Evolutionary conservation across 2,888 invertebrate species (phyloP).

Genomic region (Tupiocoris notatus): DNA sequence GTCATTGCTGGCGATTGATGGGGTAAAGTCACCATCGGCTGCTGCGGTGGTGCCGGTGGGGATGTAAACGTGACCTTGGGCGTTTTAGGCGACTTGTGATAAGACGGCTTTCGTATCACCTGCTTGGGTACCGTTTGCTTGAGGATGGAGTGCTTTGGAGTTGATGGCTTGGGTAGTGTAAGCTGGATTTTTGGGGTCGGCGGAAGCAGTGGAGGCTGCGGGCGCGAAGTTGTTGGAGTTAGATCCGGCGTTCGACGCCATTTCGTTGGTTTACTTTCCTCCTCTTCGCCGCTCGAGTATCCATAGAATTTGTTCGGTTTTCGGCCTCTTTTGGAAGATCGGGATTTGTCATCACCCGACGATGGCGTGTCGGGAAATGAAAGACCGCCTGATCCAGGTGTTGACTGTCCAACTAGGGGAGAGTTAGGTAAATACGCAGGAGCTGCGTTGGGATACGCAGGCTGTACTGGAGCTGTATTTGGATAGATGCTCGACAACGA

Average conservation of each 20-base stretch:
- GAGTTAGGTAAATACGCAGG: neutral
- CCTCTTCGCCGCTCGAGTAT: slow-evolving; percentile 78
- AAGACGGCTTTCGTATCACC: slow-evolving; percentile 45
- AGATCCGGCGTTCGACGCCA: slow-evolving; percentile 63
- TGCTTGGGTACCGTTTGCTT: slow-evolving; percentile 43
- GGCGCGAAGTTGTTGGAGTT: neutral
- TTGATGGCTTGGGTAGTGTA: slow-evolving; percentile 44
- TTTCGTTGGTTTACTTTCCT: slow-evolving; percentile 57
- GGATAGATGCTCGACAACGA: neutral
- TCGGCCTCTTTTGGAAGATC: slow-evolving; percentile 69
- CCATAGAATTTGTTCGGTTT: slow-evolving; percentile 85
- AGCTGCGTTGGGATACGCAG: neutral
- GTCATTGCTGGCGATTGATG: neutral
- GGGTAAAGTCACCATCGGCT: neutral
- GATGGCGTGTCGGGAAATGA: neutral
- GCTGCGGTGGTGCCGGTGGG: slow-evolving; percentile 8
- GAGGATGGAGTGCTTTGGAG: slow-evolving; percentile 35
- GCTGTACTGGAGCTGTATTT: neutral
- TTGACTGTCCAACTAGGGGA: neutral
- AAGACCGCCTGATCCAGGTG: neutral
- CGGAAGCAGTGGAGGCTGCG: slow-evolving; percentile 10
- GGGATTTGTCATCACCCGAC: slow-evolving; percentile 60
- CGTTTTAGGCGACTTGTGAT: slow-evolving; percentile 40
- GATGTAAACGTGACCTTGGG: slow-evolving; percentile 29
- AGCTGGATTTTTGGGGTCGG: slow-evolving; percentile 46